These are phyloP conservation scores for Caloenas nicobarica DNA, from an alignment of 2,113 vertebrate species.

Conservation along the genomic window DNA sequence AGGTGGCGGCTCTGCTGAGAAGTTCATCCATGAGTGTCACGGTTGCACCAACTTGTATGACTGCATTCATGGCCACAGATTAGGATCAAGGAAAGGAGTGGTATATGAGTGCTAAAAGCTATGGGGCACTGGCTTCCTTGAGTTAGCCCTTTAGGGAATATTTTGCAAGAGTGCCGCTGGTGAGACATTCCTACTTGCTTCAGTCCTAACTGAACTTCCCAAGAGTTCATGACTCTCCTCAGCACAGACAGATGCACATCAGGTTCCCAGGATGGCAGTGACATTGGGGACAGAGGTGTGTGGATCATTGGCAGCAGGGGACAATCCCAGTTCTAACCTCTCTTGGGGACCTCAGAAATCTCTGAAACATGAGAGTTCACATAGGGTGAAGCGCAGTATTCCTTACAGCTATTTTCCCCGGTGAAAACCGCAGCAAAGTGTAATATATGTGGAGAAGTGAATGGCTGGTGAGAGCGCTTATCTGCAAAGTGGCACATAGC, in stretches of 20 bases:
- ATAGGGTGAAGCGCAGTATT: neutral
- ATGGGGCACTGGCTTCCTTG: neutral
- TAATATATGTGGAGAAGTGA: neutral
- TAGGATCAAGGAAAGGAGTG: neutral
- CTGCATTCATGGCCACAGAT: neutral
- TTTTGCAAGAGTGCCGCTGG: neutral
- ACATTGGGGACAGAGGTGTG: neutral
- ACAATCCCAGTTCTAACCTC: neutral
- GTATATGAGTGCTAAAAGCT: neutral
- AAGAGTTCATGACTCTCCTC: neutral
- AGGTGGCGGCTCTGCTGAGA: neutral
- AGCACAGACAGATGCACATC: neutral
- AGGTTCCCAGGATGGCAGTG: neutral
- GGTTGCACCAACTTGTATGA: neutral
- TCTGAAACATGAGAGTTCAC: neutral
- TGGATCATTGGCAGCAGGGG: neutral
- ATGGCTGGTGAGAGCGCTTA: neutral
- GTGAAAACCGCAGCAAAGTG: neutral
- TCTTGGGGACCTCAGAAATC: neutral
- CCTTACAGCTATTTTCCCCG: neutral
- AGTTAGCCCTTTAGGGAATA: neutral
- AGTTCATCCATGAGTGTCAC: accelerated
- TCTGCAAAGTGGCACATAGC: neutral
- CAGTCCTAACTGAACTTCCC: neutral
- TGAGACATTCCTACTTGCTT: neutral